Conservation (phyloP, 2,888 invertebrate genomes). For the Choreutis nemorana region DNA sequence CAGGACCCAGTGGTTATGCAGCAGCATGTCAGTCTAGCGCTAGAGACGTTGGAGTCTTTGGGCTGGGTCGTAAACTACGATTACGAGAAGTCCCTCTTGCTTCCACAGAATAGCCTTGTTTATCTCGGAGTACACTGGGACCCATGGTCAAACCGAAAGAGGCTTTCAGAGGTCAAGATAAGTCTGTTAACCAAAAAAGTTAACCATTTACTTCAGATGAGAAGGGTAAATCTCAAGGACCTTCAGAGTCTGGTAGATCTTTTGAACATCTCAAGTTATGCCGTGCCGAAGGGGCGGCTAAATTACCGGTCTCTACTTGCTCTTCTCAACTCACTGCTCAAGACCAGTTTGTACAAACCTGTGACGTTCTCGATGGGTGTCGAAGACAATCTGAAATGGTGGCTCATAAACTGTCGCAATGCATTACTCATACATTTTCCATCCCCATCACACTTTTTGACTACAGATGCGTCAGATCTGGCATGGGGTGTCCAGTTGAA, state of each 20-base stretch:
- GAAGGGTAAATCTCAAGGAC: slow-evolving; percentile 1
- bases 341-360: not conserved
- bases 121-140: slow-evolving; percentile 12
- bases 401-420: slow-evolving; percentile 5
- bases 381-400: slow-evolving; percentile 7
- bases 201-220: not conserved
- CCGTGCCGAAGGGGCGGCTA: too few species aligned
- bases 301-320: too few species aligned
- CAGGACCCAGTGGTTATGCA: slow-evolving; percentile 7
- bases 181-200: not conserved
- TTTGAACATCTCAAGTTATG: slow-evolving; percentile 1
- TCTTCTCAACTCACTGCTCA: not conserved
- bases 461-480: slow-evolving; percentile 12
- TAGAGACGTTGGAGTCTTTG: slow-evolving; percentile 6
- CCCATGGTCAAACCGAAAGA: slow-evolving; percentile 9
- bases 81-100: slow-evolving; percentile 10
- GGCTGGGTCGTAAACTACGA: slow-evolving; percentile 10
- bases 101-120: slow-evolving; percentile 6
- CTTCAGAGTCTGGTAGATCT: not conserved
- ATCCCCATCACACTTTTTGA: slow-evolving; percentile 8
- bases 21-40: slow-evolving; percentile 5
- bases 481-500: slow-evolving; percentile 11
- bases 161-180: slow-evolving; percentile 7
- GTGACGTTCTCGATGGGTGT: not conserved
- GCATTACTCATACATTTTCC: slow-evolving; percentile 7